These are phyloP conservation scores for Pterostichus niger DNA, from an alignment of 2,888 invertebrate genomes.

Conservation along the genomic window DNA sequence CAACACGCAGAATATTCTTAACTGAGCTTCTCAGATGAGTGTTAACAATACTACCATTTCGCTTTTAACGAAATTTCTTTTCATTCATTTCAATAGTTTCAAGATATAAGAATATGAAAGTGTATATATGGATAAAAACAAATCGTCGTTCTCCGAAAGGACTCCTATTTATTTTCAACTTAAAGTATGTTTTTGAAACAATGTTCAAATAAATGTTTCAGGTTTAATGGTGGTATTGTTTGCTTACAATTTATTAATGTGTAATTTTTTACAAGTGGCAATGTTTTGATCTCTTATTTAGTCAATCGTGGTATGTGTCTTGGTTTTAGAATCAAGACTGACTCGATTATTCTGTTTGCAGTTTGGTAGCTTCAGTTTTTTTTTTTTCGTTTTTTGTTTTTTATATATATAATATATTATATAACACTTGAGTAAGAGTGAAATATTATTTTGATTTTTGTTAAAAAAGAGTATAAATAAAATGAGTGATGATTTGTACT, in stretches of 20 bases:
- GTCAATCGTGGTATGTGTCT: slow-evolving; percentile 66
- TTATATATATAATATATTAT: slow-evolving; percentile 65
- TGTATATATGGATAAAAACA: slow-evolving; percentile 23
- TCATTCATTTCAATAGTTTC: slow-evolving; percentile 44
- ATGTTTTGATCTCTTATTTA: slow-evolving; percentile 76
- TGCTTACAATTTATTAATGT: slow-evolving; percentile 60
- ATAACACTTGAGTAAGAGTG: slow-evolving; percentile 67
- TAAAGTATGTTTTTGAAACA: background rate
- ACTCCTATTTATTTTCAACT: slow-evolving; percentile 1
- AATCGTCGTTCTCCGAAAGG: background rate
- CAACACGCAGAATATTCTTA: slow-evolving; percentile 36
- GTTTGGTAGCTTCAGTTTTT: slow-evolving; percentile 73
- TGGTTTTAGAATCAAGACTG: slow-evolving; percentile 48
- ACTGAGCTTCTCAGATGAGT: slow-evolving; percentile 50
- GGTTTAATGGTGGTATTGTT: slow-evolving; percentile 57
- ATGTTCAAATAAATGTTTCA: slow-evolving; percentile 25
- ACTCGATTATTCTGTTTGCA: slow-evolving; percentile 66
- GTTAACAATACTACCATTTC: slow-evolving; percentile 64
- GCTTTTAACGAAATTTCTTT: slow-evolving; percentile 59
- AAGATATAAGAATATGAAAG: background rate
- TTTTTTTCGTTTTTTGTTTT: slow-evolving; percentile 68
- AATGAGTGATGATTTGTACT: slow-evolving; percentile 67
- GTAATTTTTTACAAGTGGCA: slow-evolving; percentile 74
- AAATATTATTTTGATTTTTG: slow-evolving; percentile 61
- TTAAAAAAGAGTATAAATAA: slow-evolving; percentile 59